These are phyloP conservation scores for Diaphora mendica DNA, from an alignment of 2,888 invertebrate genomes.

Conservation along the genomic window DNA sequence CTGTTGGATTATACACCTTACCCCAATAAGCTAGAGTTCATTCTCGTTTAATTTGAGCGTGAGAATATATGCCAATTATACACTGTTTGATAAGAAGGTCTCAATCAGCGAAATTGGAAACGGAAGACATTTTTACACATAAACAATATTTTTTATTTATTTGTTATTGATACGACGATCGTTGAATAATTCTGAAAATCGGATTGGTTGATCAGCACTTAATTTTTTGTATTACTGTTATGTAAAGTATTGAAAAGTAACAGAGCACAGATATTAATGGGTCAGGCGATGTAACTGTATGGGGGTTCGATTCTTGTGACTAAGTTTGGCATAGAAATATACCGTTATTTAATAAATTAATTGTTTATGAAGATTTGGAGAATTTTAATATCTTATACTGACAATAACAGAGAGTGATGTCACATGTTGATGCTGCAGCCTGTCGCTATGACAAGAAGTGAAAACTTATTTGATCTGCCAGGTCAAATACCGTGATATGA, in stretches of 20 bases:
- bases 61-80: slow-evolving; percentile 68
- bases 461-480: neutral
- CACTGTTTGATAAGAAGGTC: slow-evolving; percentile 58
- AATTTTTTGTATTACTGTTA: slow-evolving; percentile 1
- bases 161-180: slow-evolving; percentile 13
- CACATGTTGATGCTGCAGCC: neutral
- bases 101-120: slow-evolving; percentile 59
- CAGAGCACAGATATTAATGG: neutral
- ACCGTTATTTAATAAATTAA: no score
- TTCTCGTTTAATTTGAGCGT: slow-evolving; percentile 51
- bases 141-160: slow-evolving; percentile 42
- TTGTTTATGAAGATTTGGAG: no score
- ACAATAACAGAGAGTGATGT: no score
- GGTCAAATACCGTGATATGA: neutral
- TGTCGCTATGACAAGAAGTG: neutral
- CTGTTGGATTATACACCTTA: slow-evolving; percentile 40
- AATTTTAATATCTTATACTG: no score
- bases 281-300: neutral
- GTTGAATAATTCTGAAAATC: slow-evolving; percentile 15
- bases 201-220: neutral
- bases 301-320: no score
- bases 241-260: neutral
- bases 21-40: slow-evolving; percentile 31
- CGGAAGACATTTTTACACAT: slow-evolving; percentile 46
- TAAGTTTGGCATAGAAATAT: no score